A percentile compares a stretch with the other conserved stretches of the same genome.
These are phyloP conservation scores for Mythimna loreyi DNA, from an alignment of 2,888 invertebrate genomes.

Conservation along the genomic window DNA sequence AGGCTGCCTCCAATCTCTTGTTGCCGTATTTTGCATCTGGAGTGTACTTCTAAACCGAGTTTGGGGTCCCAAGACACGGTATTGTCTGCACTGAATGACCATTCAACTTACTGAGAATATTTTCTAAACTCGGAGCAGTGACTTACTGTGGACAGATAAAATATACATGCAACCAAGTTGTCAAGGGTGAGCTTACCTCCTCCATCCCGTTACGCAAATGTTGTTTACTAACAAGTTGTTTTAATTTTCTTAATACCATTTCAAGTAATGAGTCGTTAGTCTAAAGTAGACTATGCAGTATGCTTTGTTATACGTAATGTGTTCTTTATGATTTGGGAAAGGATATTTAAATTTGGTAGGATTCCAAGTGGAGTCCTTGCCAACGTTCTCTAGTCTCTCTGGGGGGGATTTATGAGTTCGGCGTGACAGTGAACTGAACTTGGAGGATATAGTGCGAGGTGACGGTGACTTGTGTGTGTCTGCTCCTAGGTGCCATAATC, in stretches of 20 bases:
- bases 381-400: conserved; percentile 79
- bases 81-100: conserved; percentile 71
- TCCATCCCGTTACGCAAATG: conserved; percentile 27
- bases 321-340: conserved; percentile 81
- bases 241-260: conserved; percentile 32
- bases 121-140: conserved; percentile 53
- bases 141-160: conserved; percentile 54
- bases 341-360: conserved; percentile 86
- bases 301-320: conserved; percentile 78
- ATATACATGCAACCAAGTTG: conserved; percentile 56
- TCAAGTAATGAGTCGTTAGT: conserved; percentile 22
- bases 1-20: conserved; percentile 76
- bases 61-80: conserved; percentile 64
- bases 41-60: conserved; percentile 70
- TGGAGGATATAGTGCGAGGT: conserved; percentile 50
- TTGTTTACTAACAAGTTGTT: conserved; percentile 30
- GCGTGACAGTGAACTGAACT: conserved; percentile 67
- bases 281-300: conserved; percentile 69
- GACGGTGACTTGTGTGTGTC: conserved; percentile 66
- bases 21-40: conserved; percentile 78
- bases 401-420: conserved; percentile 80
- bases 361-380: conserved; percentile 83
- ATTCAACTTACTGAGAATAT: conserved; percentile 64
- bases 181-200: conserved; percentile 36
- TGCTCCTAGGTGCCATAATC: conserved; percentile 52